Percentiles rank a stretch among this genome's conserved stretches.
These are phyloP conservation scores for Parnassius mnemosyne DNA, from an alignment of 2,888 invertebrate species.

Conservation along the genomic window DNA sequence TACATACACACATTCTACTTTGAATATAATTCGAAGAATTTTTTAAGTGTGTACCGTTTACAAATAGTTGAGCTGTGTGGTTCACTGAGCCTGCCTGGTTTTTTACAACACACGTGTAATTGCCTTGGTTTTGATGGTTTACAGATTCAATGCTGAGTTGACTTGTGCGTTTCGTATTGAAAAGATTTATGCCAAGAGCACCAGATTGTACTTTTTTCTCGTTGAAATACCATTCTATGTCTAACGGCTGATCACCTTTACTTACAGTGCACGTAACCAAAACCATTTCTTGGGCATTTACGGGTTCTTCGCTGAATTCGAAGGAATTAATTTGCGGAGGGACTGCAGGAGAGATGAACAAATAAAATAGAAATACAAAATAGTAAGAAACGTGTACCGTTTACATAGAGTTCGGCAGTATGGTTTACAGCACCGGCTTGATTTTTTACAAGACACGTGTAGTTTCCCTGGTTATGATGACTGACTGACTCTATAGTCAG, in stretches of 20 bases:
- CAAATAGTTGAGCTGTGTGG: conserved; percentile 81
- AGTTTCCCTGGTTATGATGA: conserved; percentile 87
- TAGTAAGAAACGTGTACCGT: conserved; percentile 74
- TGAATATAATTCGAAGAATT: conserved; percentile 36
- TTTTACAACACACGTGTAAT: conserved; percentile 83
- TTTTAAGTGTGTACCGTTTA: conserved; percentile 80
- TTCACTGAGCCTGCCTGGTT: conserved; percentile 83
- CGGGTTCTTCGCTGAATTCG: conserved; percentile 85
- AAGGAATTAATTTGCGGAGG: conserved; percentile 86
- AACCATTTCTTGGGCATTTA: conserved; percentile 84
- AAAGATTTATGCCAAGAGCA: conserved; percentile 67
- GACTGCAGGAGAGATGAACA: conserved; percentile 67
- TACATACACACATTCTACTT: conserved; percentile 31
- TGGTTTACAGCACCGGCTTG: conserved; percentile 85
- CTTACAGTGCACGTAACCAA: conserved; percentile 77
- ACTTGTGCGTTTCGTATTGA: conserved; percentile 79
- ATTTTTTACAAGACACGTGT: conserved; percentile 88
- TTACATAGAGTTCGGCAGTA: conserved; percentile 86
- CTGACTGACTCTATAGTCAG: conserved; percentile 85
- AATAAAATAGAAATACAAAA: conserved; percentile 24
- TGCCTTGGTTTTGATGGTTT: conserved; percentile 83
- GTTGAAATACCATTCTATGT: conserved; percentile 87
- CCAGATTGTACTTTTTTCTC: conserved; percentile 79
- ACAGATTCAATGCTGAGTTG: conserved; percentile 85
- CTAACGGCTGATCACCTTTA: conserved; percentile 87